Evolutionary conservation across 2,797 vertebrate genomes (phyloP).

Genomic region (Masticophis lateralis): DNA sequence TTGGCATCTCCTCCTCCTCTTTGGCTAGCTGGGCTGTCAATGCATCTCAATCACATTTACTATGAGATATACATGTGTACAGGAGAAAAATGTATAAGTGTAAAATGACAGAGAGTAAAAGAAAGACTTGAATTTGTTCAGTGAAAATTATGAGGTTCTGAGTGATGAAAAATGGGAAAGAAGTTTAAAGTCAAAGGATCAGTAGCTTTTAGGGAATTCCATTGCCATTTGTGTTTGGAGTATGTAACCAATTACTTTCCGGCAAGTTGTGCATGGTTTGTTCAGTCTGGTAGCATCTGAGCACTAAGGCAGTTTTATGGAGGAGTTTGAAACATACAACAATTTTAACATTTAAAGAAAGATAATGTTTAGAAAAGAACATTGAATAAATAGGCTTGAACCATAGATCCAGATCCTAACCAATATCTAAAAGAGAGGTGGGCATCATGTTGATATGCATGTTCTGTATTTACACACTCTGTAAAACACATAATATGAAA

Average conservation of each 20-base stretch:
- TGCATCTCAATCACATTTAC: constrained; percentile 52
- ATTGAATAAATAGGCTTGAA: neutral
- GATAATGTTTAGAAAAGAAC: neutral
- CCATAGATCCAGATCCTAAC: neutral
- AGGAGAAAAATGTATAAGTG: neutral
- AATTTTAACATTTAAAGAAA: neutral
- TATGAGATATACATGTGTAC: constrained; percentile 13
- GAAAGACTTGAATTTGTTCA: neutral
- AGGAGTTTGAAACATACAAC: neutral
- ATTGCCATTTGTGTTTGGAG: neutral
- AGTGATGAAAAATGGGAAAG: neutral
- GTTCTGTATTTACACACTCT: neutral
- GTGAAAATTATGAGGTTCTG: neutral
- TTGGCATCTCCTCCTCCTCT: constrained; percentile 51
- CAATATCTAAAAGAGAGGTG: neutral
- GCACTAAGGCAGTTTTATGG: neutral
- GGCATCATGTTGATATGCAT: neutral
- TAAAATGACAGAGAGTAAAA: constrained; percentile 27
- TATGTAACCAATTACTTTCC: neutral
- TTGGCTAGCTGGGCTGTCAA: constrained; percentile 41
- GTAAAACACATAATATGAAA: neutral
- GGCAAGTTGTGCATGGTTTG: neutral
- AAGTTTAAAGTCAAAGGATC: neutral
- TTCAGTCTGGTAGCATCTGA: neutral
- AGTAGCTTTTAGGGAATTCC: neutral